Evolutionary conservation across 1,140 invertebrate species (phyloP).

Genomic region (Formica exsecta): DNA sequence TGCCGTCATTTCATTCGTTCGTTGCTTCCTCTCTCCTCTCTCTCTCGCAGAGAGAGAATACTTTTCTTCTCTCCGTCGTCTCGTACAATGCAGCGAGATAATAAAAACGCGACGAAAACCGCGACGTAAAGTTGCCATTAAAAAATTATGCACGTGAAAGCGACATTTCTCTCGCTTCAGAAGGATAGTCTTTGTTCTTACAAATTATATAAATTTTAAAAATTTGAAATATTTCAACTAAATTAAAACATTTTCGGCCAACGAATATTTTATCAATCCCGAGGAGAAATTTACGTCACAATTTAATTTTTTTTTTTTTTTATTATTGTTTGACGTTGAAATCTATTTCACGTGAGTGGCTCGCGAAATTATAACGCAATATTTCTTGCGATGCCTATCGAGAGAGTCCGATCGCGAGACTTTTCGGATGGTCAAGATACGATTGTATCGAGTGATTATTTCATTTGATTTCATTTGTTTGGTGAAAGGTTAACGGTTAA

Average conservation of each 20-base stretch:
- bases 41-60: constrained; percentile 9
- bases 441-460: constrained; percentile 19
- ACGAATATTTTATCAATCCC: neutral
- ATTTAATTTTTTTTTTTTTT: neutral
- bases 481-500: constrained; percentile 48
- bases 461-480: constrained; percentile 1
- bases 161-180: neutral
- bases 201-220: neutral
- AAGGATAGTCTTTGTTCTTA: neutral
- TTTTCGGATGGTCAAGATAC: neutral
- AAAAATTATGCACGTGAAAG: neutral
- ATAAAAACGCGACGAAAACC: constrained; percentile 40
- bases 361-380: neutral
- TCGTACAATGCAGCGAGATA: constrained; percentile 28
- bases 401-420: neutral
- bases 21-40: constrained; percentile 38
- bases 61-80: constrained; percentile 6
- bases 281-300: neutral
- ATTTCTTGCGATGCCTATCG: neutral
- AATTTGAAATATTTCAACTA: neutral
- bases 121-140: constrained; percentile 3
- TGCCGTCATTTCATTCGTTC: constrained; percentile 39
- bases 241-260: neutral
- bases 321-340: neutral
- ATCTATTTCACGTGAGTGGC: neutral